These are phyloP conservation scores for Bursaphelenchus okinawaensis DNA, from an alignment of 2,888 invertebrate genomes.

Conservation along the genomic window DNA sequence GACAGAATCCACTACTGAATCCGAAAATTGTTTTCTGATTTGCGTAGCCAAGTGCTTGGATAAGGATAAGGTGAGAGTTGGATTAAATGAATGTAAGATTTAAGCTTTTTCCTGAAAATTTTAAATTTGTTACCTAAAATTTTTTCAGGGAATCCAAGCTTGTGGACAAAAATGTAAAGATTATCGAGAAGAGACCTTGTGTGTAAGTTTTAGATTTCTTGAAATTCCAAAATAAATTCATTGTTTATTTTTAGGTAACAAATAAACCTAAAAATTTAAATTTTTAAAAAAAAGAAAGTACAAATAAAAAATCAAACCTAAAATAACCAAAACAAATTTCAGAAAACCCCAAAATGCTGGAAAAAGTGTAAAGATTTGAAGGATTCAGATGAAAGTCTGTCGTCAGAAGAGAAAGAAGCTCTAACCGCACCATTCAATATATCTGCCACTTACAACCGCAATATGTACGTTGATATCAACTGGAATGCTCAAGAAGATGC, in stretches of 20 bases:
- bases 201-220: conserved; percentile 2
- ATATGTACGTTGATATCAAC: conserved; percentile 3
- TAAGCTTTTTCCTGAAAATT: too few relatives aligned
- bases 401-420: background rate
- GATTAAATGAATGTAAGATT: too few relatives aligned
- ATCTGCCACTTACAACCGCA: background rate
- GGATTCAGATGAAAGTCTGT: background rate
- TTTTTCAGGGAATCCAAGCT: conserved; percentile 6
- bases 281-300: background rate
- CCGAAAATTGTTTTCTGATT: conserved; percentile 4
- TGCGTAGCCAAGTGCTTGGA: background rate
- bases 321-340: too few relatives aligned
- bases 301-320: too few relatives aligned
- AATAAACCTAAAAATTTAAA: background rate
- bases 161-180: conserved; percentile 9
- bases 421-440: conserved; percentile 1
- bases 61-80: background rate
- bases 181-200: conserved; percentile 4
- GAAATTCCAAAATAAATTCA: background rate
- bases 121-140: background rate
- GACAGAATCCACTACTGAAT: background rate
- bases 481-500: background rate
- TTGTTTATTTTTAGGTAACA: too few relatives aligned
- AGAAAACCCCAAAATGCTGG: conserved; percentile 17
- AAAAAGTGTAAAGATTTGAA: conserved; percentile 17